Percentiles rank a stretch among this genome's conserved stretches.
Conservation (phyloP, 1,140 invertebrate genomes). For the Drosophila serrata region DNA sequence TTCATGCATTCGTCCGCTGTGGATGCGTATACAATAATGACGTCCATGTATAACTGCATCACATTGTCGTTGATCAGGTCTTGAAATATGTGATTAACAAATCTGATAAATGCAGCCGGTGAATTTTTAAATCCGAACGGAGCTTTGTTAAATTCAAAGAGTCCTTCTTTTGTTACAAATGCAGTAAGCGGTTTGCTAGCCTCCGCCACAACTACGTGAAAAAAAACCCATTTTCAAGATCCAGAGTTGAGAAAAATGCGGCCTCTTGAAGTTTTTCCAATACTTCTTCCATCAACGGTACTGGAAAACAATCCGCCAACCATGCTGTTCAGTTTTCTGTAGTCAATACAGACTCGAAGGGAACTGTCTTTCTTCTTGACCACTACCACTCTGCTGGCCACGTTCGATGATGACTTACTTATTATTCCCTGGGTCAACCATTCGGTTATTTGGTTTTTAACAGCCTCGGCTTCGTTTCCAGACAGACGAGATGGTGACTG, state of each 20-base stretch:
- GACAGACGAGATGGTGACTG: background rate
- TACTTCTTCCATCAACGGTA: constrained; percentile 54
- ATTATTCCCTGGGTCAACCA: constrained; percentile 1
- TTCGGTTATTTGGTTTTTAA: constrained; percentile 11
- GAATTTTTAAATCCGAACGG: too few relatives aligned
- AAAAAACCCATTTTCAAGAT: too few relatives aligned
- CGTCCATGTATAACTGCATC: background rate
- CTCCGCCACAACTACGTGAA: too few relatives aligned
- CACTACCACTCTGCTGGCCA: background rate
- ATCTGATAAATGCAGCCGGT: too few relatives aligned
- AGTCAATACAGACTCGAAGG: background rate
- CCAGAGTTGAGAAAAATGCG: too few relatives aligned
- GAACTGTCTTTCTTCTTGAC: background rate
- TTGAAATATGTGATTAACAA: too few relatives aligned
- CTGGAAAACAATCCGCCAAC: constrained; percentile 51
- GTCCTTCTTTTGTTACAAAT: too few relatives aligned
- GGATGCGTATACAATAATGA: background rate
- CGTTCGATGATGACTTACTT: constrained; percentile 2
- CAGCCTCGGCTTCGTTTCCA: background rate
- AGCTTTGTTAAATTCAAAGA: too few relatives aligned
- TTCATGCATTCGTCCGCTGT: background rate
- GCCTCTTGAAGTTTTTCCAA: constrained; percentile 30
- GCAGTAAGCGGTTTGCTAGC: too few relatives aligned
- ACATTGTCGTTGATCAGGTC: background rate
- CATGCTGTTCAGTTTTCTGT: constrained; percentile 38